Evolutionary conservation across 2,888 invertebrate species (phyloP).

Genomic region (Drepana falcataria): DNA sequence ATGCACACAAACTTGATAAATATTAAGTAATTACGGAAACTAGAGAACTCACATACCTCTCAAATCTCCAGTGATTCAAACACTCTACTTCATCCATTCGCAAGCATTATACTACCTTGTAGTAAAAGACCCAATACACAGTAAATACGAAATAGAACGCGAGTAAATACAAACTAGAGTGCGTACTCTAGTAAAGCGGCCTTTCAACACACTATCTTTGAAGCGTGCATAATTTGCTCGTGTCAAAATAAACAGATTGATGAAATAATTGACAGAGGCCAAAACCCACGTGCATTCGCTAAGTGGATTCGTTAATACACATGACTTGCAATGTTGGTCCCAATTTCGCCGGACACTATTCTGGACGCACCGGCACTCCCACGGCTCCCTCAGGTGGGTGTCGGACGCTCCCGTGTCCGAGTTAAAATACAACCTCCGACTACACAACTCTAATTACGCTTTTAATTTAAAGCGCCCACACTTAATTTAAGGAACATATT

Average conservation of each 20-base stretch:
- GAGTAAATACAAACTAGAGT: no score
- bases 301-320: conserved; percentile 66
- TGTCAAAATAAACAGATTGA: conserved; percentile 57
- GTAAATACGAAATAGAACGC: neutral
- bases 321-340: conserved; percentile 62
- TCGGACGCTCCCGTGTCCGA: conserved; percentile 35
- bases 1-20: no score
- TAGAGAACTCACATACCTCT: no score
- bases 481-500: conserved; percentile 20
- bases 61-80: no score
- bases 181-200: conserved; percentile 10
- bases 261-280: conserved; percentile 56
- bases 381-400: conserved; percentile 18
- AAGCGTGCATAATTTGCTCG: conserved; percentile 42
- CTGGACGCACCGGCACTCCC: conserved; percentile 10
- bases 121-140: no score
- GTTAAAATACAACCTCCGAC: conserved; percentile 38
- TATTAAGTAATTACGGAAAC: no score
- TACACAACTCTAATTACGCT: conserved; percentile 65
- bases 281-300: conserved; percentile 32
- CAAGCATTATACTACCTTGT: no score
- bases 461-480: conserved; percentile 34
- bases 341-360: conserved; percentile 36
- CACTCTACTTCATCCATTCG: no score
- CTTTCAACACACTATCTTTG: conserved; percentile 27